Base-by-base conservation (phyloP, 2,113 vertebrate species). In the Onychostoma macrolepis region DNA sequence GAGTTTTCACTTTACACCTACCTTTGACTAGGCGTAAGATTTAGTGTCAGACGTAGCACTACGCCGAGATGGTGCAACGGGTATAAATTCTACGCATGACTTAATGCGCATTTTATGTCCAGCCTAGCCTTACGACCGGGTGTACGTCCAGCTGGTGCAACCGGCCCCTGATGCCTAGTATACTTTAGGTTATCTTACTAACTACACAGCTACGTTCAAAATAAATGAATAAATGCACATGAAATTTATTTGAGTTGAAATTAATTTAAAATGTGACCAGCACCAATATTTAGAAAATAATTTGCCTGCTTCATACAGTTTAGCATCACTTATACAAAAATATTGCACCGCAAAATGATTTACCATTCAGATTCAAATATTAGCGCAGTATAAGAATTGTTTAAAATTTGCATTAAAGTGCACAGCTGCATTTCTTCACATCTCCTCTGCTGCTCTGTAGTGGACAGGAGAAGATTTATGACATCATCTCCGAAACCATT, bases 391-490 rank as follows among this genome's bases (percentile, higher is more conserved):
- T 26, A 77, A 45, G 24, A 65, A 79, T 6, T 43, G 24, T 28
- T 28, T 65, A 10, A 36, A 38, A 43, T 28, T 9, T 26, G 43
- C 30, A 74, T 63, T 38, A 67, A 69, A 81, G 24, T 50, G 63
- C 61, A 13, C 17, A 38, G 78, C 67, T 65, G 74, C 45, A 61
- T 71, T 87, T 65, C 17, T 36, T 24, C 21, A 2, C 41, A 6
- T 48, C 8, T 33, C 21, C 21, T 81, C 67, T 77, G 6, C 28
- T 58, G 6, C 53, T 56, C 92, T 90, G 67, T 87, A 99, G 98
- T 1, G 98, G 97, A 71, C 98, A 99, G 91, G 97, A 99, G 92
- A 99, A 98, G 92, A 99, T 99, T 79, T 99, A 99, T 58, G 97
- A 99, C 90, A 97, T 99, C 26, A 96, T 99, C 89, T 98, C 96